Evolutionary conservation across 2,888 invertebrate species (phyloP), one percentile per base, ranked within the genome.

Genomic region (Pristionchus japonicus): DNA sequence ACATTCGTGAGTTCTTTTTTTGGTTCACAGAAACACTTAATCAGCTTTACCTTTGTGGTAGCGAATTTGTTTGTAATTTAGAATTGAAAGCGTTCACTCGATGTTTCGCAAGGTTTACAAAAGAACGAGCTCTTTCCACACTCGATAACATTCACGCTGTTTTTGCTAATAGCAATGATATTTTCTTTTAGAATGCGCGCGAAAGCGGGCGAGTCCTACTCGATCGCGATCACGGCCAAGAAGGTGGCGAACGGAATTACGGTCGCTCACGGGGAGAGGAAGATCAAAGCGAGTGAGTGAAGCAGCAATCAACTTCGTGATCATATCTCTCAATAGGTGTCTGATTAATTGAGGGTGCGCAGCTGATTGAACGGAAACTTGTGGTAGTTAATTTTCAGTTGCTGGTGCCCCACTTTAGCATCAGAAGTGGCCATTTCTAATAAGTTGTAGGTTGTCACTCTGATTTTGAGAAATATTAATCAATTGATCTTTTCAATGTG

Each of bases 201-300:
- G 3, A 61, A 40, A 17, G 61, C 85, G 61, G 85, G 85, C 43
- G 85, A 85, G 43, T 27, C 27, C 40, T 85, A 85, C 85, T 2
- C n/a, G 37, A 43, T 85, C 34, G 9, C 40, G 40, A 43, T 85
- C 27, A 17, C 20, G 3, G 64, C 64, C 20, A 85, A 31, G 64
- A 61, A 85, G 40, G 20, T 20, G 37, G 23, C 31, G 15, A 85
- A 40, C 15, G 85, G 85, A n/a, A 27, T 64, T 15, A 64, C 49
- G 0, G 43, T 85, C n/a, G 85, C 85, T 0, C 4, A 23, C 13
- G 85, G 85, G 7, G 1, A n/a, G 27, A 61, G 85, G 43, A 64
- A n/a, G 43, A 47, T 85, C 85, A 85, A 85, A 64, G 85, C 85
- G 4, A 47, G 85, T 85, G 11, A 64, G 61, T 85, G 43, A 43